Percentiles rank a stretch among this genome's conserved stretches.
These are phyloP conservation scores for Plecotus auritus DNA, from an alignment of 2,113 vertebrate genomes.

Conservation along the genomic window DNA sequence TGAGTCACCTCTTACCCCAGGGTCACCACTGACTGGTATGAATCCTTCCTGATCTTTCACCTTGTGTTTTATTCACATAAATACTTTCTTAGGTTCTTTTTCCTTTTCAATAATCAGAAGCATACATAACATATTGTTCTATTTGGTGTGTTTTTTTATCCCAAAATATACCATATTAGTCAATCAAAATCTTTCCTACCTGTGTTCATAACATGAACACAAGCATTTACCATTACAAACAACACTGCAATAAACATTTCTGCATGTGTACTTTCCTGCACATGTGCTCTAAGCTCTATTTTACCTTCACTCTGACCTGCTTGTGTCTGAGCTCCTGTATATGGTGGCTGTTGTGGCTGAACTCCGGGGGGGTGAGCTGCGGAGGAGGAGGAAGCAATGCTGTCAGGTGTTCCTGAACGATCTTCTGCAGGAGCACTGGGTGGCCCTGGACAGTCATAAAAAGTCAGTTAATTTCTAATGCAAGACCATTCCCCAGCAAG, in stretches of 20 bases:
- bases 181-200: neutral
- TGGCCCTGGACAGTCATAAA: slow-evolving; percentile 77
- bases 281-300: slow-evolving; percentile 36
- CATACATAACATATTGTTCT: neutral
- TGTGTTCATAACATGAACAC: neutral
- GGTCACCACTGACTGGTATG: neutral
- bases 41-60: neutral
- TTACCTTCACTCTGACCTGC: slow-evolving; percentile 93
- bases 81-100: neutral
- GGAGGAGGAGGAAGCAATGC: slow-evolving; percentile 95
- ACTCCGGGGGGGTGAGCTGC: slow-evolving; percentile 89
- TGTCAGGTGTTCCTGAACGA: slow-evolving; percentile 95
- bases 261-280: neutral
- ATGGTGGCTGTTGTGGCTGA: slow-evolving; percentile 87
- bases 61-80: neutral
- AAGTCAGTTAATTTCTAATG: slow-evolving; percentile 37
- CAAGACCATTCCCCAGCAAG: neutral
- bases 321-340: slow-evolving; percentile 88
- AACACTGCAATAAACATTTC: neutral
- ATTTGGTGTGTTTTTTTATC: slow-evolving; percentile 8
- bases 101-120: neutral
- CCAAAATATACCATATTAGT: neutral
- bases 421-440: slow-evolving; percentile 89
- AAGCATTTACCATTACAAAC: neutral
- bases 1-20: neutral